These are phyloP conservation scores for Kryptolebias marmoratus DNA, from an alignment of 2,113 vertebrate species.

Conservation along the genomic window DNA sequence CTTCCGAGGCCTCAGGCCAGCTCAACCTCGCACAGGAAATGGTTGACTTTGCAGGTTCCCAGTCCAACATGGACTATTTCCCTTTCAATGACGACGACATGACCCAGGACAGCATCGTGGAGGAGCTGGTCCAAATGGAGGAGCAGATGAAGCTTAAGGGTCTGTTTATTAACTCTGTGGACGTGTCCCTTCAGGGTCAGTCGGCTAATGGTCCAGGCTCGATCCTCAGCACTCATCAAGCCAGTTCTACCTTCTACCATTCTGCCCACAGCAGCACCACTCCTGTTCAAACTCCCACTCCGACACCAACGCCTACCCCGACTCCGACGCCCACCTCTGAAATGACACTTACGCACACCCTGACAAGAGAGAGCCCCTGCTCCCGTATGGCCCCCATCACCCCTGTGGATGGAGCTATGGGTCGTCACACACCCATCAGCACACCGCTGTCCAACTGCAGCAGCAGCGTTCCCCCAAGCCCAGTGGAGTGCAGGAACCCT, in stretches of 20 bases:
- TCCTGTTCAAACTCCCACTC: constrained; percentile 90
- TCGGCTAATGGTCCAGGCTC: constrained; percentile 79
- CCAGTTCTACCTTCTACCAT: constrained; percentile 88
- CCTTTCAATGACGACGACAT: constrained; percentile 98
- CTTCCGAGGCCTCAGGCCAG: constrained; percentile 84
- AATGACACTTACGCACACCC: constrained; percentile 89
- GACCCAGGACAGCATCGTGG: constrained; percentile 98
- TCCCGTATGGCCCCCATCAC: constrained; percentile 91
- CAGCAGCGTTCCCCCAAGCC: constrained; percentile 95
- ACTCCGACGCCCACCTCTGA: constrained; percentile 95
- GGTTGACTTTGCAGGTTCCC: constrained; percentile 89
- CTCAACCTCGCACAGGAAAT: constrained; percentile 89
- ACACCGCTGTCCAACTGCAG: constrained; percentile 98
- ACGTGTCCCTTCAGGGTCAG: constrained; percentile 88
- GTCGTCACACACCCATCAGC: constrained; percentile 94
- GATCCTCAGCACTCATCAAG: constrained; percentile 83
- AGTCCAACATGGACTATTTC: constrained; percentile 92
- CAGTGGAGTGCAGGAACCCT: constrained; percentile 96
- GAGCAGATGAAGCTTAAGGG: constrained; percentile 97
- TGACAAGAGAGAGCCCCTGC: constrained; percentile 93
- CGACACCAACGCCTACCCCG: constrained; percentile 86
- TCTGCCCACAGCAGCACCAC: constrained; percentile 92
- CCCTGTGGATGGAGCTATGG: constrained; percentile 95
- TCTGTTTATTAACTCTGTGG: constrained; percentile 82
- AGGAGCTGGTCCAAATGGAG: constrained; percentile 98